phyloP scores from a whole-genome alignment of 2,888 invertebrate species.

The Rotaria socialis region DNA sequence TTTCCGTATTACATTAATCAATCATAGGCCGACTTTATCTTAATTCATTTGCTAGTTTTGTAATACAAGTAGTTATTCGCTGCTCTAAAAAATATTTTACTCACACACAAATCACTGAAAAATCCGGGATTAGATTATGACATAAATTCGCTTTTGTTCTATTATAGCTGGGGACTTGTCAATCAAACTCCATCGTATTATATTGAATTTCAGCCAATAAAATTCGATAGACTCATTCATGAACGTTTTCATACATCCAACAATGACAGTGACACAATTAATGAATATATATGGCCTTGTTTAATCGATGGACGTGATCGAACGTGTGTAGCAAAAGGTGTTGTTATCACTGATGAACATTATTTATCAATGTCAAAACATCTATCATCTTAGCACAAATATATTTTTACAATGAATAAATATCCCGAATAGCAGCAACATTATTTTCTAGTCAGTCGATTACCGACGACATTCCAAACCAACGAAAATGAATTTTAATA shows the following conservation, averaged over 20 bases:
- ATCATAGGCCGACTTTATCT: no score
- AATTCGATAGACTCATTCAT: constrained; percentile 43
- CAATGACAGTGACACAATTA: constrained; percentile 39
- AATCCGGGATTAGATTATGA: no score
- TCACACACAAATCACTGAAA: no score
- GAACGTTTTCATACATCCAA: constrained; percentile 42
- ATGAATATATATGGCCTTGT: constrained; percentile 45
- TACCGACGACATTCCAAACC: neutral
- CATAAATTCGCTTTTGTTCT: no score
- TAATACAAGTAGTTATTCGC: no score
- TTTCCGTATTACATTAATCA: no score
- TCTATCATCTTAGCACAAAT: neutral
- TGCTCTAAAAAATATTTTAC: no score
- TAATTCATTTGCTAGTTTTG: no score
- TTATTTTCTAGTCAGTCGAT: constrained; percentile 4
- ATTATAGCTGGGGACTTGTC: constrained; percentile 48
- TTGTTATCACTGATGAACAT: constrained; percentile 41
- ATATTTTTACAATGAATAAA: neutral
- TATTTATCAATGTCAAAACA: constrained; percentile 19
- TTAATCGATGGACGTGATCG: constrained; percentile 43
- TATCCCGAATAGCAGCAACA: neutral
- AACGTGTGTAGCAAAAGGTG: constrained; percentile 45
- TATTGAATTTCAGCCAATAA: constrained; percentile 40
- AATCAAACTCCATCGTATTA: constrained; percentile 40
- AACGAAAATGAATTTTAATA: neutral